Conservation (phyloP, 2,113 vertebrate genomes). For the Aramus guarauna region DNA sequence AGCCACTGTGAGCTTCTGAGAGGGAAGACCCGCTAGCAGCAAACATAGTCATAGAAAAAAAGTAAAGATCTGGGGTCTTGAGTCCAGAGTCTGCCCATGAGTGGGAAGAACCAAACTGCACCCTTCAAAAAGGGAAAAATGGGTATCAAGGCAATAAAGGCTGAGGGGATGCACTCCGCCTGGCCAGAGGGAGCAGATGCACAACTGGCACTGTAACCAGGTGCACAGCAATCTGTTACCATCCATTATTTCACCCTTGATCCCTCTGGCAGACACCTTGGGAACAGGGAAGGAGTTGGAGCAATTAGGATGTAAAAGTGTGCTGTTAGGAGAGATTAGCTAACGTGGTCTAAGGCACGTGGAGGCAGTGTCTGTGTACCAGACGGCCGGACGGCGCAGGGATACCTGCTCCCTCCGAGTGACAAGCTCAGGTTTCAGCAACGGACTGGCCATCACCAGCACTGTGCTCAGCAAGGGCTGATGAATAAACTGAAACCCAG, state of each 20-base stretch:
- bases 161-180: neutral
- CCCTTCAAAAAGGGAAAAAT: neutral
- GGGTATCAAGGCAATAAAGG: neutral
- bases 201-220: fast-evolving
- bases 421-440: neutral
- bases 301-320: neutral
- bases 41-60: neutral
- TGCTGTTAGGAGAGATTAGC: neutral
- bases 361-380: neutral
- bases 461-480: neutral
- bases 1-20: neutral
- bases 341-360: fast-evolving
- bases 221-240: neutral
- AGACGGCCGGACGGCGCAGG: neutral
- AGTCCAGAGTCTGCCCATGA: neutral
- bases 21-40: neutral
- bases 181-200: neutral
- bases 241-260: neutral
- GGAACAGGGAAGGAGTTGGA: neutral
- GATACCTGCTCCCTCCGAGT: fast-evolving
- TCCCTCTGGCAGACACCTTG: neutral
- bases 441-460: neutral
- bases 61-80: neutral
- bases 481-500: neutral
- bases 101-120: neutral